Evolutionary conservation across 2,797 vertebrate genomes (phyloP).

Genomic region (Emydoidea blandingii): DNA sequence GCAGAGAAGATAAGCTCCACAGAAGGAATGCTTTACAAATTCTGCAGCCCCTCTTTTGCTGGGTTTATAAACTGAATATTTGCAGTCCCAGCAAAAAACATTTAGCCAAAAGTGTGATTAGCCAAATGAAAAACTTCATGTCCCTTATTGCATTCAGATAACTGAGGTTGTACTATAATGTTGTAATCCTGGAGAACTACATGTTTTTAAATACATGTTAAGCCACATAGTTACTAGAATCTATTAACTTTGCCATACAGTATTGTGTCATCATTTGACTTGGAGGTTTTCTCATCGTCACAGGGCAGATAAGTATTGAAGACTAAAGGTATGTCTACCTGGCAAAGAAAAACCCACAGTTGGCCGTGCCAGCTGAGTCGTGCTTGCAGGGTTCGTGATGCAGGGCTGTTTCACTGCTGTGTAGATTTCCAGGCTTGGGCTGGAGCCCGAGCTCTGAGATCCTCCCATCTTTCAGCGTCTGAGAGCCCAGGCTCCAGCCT

Average conservation of each 20-base stretch:
- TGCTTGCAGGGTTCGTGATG: background rate
- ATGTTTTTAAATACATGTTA: conserved; percentile 38
- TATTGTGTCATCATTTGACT: background rate
- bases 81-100: background rate
- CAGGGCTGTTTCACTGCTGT: background rate
- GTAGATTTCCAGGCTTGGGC: background rate
- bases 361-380: background rate
- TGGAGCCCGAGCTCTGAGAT: background rate
- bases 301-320: background rate
- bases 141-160: background rate
- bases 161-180: conserved; percentile 20
- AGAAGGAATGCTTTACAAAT: conserved; percentile 5
- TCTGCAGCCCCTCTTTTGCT: background rate
- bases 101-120: background rate
- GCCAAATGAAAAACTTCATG: conserved; percentile 20
- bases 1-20: conserved; percentile 9
- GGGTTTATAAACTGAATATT: background rate
- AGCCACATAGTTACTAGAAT: conserved; percentile 52
- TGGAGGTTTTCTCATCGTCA: background rate
- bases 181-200: conserved; percentile 46
- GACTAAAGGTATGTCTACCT: background rate
- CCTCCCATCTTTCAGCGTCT: background rate
- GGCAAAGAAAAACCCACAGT: background rate
- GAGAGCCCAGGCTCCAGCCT: background rate
- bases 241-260: conserved; percentile 33